Percentiles rank a stretch among this genome's conserved stretches.
These are phyloP conservation scores for Bergia puertoricense DNA, from an alignment of 92 coral and sea anemone genomes.

Conservation along the genomic window DNA sequence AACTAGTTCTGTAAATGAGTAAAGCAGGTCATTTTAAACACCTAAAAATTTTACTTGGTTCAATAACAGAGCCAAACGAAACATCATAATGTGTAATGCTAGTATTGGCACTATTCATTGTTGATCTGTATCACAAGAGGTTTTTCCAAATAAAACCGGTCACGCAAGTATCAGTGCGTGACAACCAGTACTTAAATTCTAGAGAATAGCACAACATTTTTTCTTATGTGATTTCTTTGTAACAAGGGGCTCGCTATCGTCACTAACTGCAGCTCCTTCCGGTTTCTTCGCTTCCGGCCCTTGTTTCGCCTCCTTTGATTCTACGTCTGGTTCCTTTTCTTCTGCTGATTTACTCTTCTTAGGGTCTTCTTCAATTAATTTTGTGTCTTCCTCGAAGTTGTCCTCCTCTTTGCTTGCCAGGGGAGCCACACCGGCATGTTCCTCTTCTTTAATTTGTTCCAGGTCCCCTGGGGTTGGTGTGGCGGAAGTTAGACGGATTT, in stretches of 20 bases:
- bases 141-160: neutral
- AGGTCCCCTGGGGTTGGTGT: slow-evolving; percentile 35
- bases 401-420: slow-evolving; percentile 36
- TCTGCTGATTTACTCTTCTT: slow-evolving; percentile 6
- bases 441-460: slow-evolving; percentile 28
- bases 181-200: neutral
- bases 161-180: neutral
- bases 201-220: slow-evolving; percentile 33
- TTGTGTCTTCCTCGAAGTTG: slow-evolving; percentile 19
- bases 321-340: slow-evolving; percentile 2
- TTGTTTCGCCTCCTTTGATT: neutral
- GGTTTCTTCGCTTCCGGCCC: neutral
- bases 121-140: neutral
- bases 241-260: slow-evolving; percentile 24
- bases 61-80: neutral
- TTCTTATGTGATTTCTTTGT: slow-evolving; percentile 5
- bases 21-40: neutral
- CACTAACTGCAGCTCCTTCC: neutral
- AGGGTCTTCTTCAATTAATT: slow-evolving; percentile 1
- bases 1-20: too few relatives aligned
- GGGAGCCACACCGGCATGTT: slow-evolving; percentile 32
- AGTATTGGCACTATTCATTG: neutral
- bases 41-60: neutral
- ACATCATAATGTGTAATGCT: neutral
- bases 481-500: slow-evolving; percentile 33